Base-by-base conservation (phyloP, 2,888 invertebrate genomes). In the Epinotia nisella region DNA sequence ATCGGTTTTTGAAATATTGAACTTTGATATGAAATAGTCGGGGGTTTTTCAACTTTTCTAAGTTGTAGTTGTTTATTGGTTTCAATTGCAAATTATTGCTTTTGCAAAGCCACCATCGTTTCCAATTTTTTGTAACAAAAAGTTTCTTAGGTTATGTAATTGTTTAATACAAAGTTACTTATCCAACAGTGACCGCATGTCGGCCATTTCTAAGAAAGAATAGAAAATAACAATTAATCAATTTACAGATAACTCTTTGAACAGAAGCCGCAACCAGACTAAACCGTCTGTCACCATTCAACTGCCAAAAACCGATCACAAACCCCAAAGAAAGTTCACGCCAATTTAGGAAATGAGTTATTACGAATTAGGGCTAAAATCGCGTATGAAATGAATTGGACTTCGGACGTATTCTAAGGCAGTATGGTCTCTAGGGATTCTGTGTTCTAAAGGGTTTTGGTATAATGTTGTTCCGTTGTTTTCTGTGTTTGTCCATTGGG, bases 191-290 rank as follows among this genome's bases (percentile, higher is more conserved):
- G 45, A 10, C 62, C 24, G 7, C 29, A n/a, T 17, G 24, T n/a
- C 21, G 9, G 13, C 61, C 62, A 66, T 66, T 41, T 55, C 55
- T 66, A 55, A 66, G 55, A 56, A 66, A 66, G 21, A 35, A 66
- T 56, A 56, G 55, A 66, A 66, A 66, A n/a, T 21, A 66, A 55
- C 68, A 51, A 68, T 68, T 68, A 68, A 68, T 68, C 68, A 68
- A 15, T 49, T 59, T 59, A 67, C 41, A 67, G 45, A 58, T 39
- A 17, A 13, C 9, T 35, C 68, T 59, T 68, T 49, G 59, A 59
- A 68, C 68, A n/a, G 68, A 49, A 68, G 59, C 68, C 68, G 68
- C 55, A 19, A 5, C 17, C 7, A 15, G 15, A n/a, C n/a, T 4
- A 7, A 45, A 21, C 29, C 62, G 17, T 68, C 68, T 59, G 68